Base-by-base conservation (phyloP, 2,113 vertebrate genomes). In the Nycticorax nycticorax region DNA sequence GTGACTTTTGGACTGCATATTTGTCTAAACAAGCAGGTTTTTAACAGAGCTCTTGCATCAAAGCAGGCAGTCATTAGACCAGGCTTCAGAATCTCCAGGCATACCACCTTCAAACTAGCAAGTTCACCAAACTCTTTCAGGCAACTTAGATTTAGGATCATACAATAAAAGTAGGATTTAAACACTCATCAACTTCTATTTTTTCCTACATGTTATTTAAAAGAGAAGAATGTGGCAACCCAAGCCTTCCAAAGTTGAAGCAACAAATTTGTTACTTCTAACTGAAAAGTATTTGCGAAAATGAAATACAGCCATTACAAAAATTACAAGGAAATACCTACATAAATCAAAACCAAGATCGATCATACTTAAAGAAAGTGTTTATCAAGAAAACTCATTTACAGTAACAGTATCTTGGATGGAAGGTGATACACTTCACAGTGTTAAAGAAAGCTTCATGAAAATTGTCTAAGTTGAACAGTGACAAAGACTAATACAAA, bases 1-100 rank as follows among this genome's bases (percentile, higher is more conserved):
- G 7, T 73, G 24, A 64, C 12, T 82, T 78, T 0, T 24, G 30
- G 64, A 50, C 33, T 33, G 48, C 0, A 0, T 7, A 77, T 53
- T 7, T 84, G 33, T 22, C 21, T 41, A 33, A 79, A 23, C 13
- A 33, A 8, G 6, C 4, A 55, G 26, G 10, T 67, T 78, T 87
- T 57, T 7, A 63, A 50, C 14, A 5, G 26, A 86, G 56, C 57
- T 59, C 33, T 47, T 47, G 21, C 3, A 6, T 17, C 45, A 84
- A 55, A 41, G 39, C 66, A 84, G 37, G 33, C 37, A 53, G 52
- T 5, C 28, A 71, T n/a, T 67, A 0, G 0, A 88, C 16, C 16
- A 72, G 12, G 17, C 57, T 86, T 55, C 53, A 80, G 35, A 80
- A 74, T 60, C 35, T 60, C 8, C 39, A 77, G 50, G 57, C n/a